Conservation (phyloP, 2,888 invertebrate species). For the Argyresthia albistria region DNA sequence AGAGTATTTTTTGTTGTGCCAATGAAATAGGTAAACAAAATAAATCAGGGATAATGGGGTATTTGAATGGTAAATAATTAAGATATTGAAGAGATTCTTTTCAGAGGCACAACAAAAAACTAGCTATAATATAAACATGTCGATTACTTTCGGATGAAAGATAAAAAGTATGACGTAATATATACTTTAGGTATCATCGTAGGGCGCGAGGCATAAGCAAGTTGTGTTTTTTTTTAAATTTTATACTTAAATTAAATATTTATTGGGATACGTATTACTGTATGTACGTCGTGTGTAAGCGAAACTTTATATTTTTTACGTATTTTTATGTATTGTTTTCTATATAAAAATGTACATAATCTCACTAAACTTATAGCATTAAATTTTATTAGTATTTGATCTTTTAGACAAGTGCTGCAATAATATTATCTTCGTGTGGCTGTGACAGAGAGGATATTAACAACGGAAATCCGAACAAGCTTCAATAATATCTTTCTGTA, state of each 20-base stretch:
- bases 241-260: slow-evolving; percentile 62
- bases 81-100: no score
- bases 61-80: no score
- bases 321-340: not conserved
- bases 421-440: no score
- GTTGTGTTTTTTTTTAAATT: slow-evolving; percentile 60
- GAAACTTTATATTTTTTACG: slow-evolving; percentile 3
- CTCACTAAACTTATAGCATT: slow-evolving; percentile 6
- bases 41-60: no score
- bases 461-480: no score
- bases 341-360: not conserved
- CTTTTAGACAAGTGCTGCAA: slow-evolving; percentile 9
- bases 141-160: no score
- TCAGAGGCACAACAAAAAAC: no score
- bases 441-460: no score
- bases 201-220: slow-evolving; percentile 45
- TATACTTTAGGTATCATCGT: slow-evolving; percentile 4
- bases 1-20: no score
- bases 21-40: no score
- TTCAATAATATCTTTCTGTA: not conserved
- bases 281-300: slow-evolving; percentile 40
- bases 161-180: slow-evolving; percentile 2
- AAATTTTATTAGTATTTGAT: slow-evolving; percentile 9
- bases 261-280: slow-evolving; percentile 51
- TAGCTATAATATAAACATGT: no score